Base-by-base conservation (phyloP, 2,797 vertebrate species). In the Amblyraja radiata region DNA sequence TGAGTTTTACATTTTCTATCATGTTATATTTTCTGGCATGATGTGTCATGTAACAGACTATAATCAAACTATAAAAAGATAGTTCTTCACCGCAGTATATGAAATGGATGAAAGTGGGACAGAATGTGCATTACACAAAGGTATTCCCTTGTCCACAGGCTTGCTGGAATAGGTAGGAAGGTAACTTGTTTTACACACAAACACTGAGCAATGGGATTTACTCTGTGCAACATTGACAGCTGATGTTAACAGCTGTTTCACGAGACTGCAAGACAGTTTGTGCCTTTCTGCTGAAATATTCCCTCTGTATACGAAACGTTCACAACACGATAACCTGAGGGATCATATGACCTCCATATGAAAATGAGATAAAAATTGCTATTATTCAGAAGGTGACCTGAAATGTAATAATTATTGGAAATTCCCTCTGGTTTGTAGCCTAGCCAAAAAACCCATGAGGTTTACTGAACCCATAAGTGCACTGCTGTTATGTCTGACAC, bases 401-500 rank as follows among this genome's bases (percentile, higher is more conserved):
- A 97, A 98, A 96, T 96, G 97, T 97, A 98, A 96, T 98, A 98
- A 98, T 99, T 98, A 99, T 96, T 96, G 97, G 96, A 96, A 96
- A 97, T 96, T 98, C 97, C 97, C 97, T 96, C 94, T 96, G 96
- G 97, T 95, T 94, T 93, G 94, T 93, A 95, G 95, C 95, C 95
- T 95, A 97, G 97, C 97, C 97, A 98, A 95, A 94, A 96, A 97
- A 96, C 96, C 96, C 95, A 90, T 95, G 96, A 97, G 97, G 97
- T 97, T 98, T 98, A 97, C 94, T 97, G 97, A 98, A 98, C 97
- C 97, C 97, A 96, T 97, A 97, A 98, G 96, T 95, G 61, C 97
- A 97, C 98, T 98, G 97, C 97, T 99, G 98, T 97, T 98, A 96
- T 97, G 96, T 98, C 98, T 98, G 98, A 98, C 96, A 97, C 95